Base-by-base conservation (phyloP, 2,113 vertebrate species). In the Martes martes region DNA sequence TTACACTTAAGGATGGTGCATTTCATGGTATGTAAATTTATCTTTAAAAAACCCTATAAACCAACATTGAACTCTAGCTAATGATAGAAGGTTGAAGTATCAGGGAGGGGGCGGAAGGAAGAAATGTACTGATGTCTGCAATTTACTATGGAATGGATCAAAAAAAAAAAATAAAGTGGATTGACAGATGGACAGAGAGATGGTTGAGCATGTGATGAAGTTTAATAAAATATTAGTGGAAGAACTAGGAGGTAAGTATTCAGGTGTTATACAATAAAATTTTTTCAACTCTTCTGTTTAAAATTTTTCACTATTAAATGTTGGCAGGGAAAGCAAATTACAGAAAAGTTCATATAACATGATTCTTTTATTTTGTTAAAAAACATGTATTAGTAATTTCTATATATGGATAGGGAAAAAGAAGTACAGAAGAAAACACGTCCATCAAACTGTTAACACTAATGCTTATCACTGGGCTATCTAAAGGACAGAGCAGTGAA, bases 231-330 rank as follows among this genome's bases (percentile, higher is more conserved):
- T 21, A 39, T n/a, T 39, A 69, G 50, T 24, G 88, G 67, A 4
- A 89, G 55, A 92, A 90, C 61, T 50, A 95, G 31, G 21, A 21
- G 21, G 76, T 59, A 4, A 10, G 24, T n/a, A 94, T 28, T 87
- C 39, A 74, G 33, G 71, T 82, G 10, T 79, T 89, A 59, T 1
- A 95, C 74, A 59, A 39, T 13, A 50, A 73, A 73, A 94, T 89
- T 92, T 33, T 89, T 95, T 79, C 28, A n/a, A 86, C 15, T 16
- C 59, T 88, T 89, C 69, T 52, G 71, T 42, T 86, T 89, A 63
- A 81, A 91, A 63, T 78, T 80, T 94, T 94, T 91, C 14, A 87
- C 73, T 91, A 79, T 55, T 65, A 82, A 95, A 95, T 82, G 31
- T 7, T 76, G 39, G 28, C 28, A 14, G 36, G 24, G 9, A 33